Base-by-base conservation (phyloP, 2,797 vertebrate genomes). In the Buphagus erythrorhynchus region DNA sequence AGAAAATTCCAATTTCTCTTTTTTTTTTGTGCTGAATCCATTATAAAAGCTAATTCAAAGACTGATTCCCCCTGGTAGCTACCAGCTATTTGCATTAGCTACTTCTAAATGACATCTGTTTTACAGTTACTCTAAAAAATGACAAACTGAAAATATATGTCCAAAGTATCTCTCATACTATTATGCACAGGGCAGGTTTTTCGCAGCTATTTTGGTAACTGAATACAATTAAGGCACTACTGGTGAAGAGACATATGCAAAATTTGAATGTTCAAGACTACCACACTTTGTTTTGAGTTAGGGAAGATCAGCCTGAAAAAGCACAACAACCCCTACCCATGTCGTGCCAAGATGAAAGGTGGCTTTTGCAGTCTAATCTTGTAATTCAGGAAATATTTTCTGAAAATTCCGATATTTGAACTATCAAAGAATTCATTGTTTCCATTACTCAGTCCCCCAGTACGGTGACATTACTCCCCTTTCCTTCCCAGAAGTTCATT, bases 161-260 rank as follows among this genome's bases (percentile, higher is more conserved):
- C 14, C 8, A 52, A 65, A 57, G 29, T 15, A 35, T 63, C 13
- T 75, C 71, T 59, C n/a, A 42, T 3, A 3, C 1, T 31, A 25
- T 57, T 42, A 13, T 66, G 24, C 13, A 57, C 4, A 55, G 22
- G 18, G 2, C 5, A 68, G 36, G 8, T 42, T 81, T 91, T 84
- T 59, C 35, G 74, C 9, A 16, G 17, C 16, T 65, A 4, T 68
- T 87, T 66, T 65, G 16, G 7, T 61, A 78, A 46, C 46, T n/a
- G 3, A 38, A 5, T 59, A n/a, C 7, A 72, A 73, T 19, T 0
- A 1, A 38, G 10, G 5, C 10, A 20, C 11, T 68, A 10, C 11
- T 68, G 6, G 5, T 38, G 74, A 29, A 75, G 49, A 52, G 13
- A 52, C 4, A 40, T 5, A 38, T 13, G 17, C 7, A 52, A 45